phyloP scores from a whole-genome alignment of 1,140 invertebrate species.

The Gonioctena quinquepunctata region DNA sequence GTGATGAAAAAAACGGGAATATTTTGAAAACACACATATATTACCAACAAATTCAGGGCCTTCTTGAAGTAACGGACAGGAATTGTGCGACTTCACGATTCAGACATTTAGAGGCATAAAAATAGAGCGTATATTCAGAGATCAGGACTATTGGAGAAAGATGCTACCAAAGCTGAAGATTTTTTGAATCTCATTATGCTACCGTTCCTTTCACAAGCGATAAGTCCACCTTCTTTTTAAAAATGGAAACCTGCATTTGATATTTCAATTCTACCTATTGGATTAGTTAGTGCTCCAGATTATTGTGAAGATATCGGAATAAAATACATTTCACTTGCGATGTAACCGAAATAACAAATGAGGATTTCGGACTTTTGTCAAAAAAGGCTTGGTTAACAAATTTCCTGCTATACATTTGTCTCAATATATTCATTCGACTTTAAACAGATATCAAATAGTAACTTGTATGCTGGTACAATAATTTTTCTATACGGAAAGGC shows the following conservation, averaged over 20 bases:
- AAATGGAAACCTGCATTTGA: neutral
- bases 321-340: slow-evolving; percentile 5
- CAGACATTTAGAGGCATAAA: slow-evolving; percentile 20
- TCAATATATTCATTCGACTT: slow-evolving; percentile 18
- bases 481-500: too few relatives aligned
- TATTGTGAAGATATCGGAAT: slow-evolving; percentile 3
- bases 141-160: slow-evolving; percentile 9
- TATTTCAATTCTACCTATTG: neutral
- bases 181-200: neutral
- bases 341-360: slow-evolving; percentile 3
- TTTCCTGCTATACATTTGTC: slow-evolving; percentile 7
- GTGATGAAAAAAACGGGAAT: neutral
- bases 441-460: too few relatives aligned
- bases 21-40: too few relatives aligned
- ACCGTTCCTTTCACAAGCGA: neutral
- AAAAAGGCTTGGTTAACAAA: slow-evolving; percentile 2
- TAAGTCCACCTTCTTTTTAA: neutral
- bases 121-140: slow-evolving; percentile 4
- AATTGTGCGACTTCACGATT: slow-evolving; percentile 17
- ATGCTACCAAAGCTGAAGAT: neutral
- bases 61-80: too few relatives aligned
- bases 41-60: too few relatives aligned
- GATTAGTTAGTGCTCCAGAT: neutral
- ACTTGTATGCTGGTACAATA: too few relatives aligned
- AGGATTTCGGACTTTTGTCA: slow-evolving; percentile 3